Conservation (phyloP, 2,888 invertebrate genomes). For the Heteromyza rotundicornis region DNA sequence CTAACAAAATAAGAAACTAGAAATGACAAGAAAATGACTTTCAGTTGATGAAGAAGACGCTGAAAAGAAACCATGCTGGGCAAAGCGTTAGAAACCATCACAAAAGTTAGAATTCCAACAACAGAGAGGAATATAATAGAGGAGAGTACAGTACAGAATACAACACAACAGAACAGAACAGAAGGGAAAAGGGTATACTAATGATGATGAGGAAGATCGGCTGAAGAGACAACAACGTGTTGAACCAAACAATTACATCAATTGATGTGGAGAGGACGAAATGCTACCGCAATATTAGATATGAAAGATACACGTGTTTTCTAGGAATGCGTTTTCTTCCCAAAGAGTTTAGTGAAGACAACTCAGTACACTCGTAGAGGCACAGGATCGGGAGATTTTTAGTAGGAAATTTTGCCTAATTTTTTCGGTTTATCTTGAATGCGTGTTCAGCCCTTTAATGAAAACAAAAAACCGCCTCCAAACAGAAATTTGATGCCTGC, state of each 20-base stretch:
- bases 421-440: too few relatives aligned
- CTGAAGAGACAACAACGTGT: neutral
- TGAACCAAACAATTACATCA: neutral
- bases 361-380: too few relatives aligned
- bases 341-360: too few relatives aligned
- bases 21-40: neutral
- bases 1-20: neutral
- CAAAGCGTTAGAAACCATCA: slow-evolving; percentile 5
- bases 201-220: neutral
- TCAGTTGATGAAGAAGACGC: too few relatives aligned
- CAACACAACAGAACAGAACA: neutral
- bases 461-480: slow-evolving; percentile 2
- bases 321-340: neutral
- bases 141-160: neutral
- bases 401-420: too few relatives aligned
- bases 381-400: too few relatives aligned
- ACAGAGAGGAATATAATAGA: neutral
- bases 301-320: neutral
- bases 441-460: neutral
- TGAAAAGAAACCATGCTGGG: neutral
- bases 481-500: neutral
- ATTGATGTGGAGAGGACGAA: neutral
- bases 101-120: neutral
- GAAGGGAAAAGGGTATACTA: neutral
- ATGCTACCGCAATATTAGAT: slow-evolving; percentile 5